phyloP scores from a whole-genome alignment of 2,888 invertebrate species.

The Perizoma flavofasciatum region DNA sequence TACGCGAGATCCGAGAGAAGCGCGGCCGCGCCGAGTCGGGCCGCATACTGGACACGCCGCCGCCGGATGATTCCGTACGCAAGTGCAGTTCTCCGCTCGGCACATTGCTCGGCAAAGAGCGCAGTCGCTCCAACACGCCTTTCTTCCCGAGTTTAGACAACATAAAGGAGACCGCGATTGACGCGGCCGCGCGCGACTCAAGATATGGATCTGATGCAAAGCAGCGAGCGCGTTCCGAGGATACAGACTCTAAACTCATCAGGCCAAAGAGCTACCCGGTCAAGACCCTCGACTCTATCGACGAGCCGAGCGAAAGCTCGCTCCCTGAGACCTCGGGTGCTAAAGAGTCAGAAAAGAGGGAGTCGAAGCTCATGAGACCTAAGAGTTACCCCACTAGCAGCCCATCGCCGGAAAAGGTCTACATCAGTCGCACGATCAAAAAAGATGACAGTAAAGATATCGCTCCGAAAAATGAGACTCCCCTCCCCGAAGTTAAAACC shows the following conservation, averaged over 20 bases:
- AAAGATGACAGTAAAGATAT: slow-evolving; percentile 55
- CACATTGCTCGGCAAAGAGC: slow-evolving; percentile 61
- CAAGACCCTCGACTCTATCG: slow-evolving; percentile 63
- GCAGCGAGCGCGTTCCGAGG: slow-evolving; percentile 54
- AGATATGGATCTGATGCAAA: slow-evolving; percentile 44
- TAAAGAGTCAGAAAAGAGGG: slow-evolving; percentile 57
- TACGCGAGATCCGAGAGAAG: slow-evolving; percentile 87
- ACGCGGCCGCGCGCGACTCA: slow-evolving; percentile 48
- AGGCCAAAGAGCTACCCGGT: slow-evolving; percentile 85
- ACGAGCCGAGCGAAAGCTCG: slow-evolving; percentile 51
- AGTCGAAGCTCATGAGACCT: slow-evolving; percentile 80
- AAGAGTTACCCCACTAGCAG: slow-evolving; percentile 85
- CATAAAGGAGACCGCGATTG: slow-evolving; percentile 71
- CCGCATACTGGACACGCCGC: slow-evolving; percentile 46
- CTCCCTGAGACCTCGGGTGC: slow-evolving; percentile 46
- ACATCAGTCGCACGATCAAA: slow-evolving; percentile 54
- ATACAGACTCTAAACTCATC: slow-evolving; percentile 65
- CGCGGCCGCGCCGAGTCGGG: slow-evolving; percentile 69
- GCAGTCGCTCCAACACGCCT: slow-evolving; percentile 77
- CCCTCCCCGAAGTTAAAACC: slow-evolving; percentile 52
- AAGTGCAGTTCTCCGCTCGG: slow-evolving; percentile 70
- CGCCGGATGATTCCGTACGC: slow-evolving; percentile 58
- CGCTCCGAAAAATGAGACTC: slow-evolving; percentile 45
- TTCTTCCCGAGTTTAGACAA: slow-evolving; percentile 80
- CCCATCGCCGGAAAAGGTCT: slow-evolving; percentile 73